Percentiles rank a stretch among this genome's conserved stretches.
Conservation (phyloP, 2,797 vertebrate species). For the Alfaro cultratus region DNA sequence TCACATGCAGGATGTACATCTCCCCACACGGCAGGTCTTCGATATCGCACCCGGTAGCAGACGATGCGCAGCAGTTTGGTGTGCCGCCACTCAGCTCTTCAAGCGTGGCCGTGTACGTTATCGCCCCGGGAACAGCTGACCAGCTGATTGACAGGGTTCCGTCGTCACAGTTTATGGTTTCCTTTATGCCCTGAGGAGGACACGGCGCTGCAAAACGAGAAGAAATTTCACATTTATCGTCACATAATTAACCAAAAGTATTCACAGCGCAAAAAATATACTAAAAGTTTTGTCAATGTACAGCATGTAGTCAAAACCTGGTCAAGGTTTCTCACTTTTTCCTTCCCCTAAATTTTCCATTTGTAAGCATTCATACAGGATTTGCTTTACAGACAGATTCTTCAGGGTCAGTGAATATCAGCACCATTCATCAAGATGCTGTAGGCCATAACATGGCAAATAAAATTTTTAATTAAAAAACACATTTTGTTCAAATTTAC, state of each 20-base stretch:
- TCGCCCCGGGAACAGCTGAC: conserved; percentile 65
- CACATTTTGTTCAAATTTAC: background rate
- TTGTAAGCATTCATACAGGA: background rate
- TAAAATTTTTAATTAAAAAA: background rate
- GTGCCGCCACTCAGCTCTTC: conserved; percentile 50
- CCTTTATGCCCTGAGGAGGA: conserved; percentile 62
- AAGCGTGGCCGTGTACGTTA: conserved; percentile 75
- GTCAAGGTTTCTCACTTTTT: background rate
- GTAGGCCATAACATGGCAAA: background rate
- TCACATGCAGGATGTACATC: conserved; percentile 72
- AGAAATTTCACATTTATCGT: background rate
- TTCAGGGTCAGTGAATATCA: background rate
- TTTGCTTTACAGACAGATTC: background rate
- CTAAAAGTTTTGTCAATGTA: background rate
- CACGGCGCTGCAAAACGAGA: conserved; percentile 74
- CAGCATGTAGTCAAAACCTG: background rate
- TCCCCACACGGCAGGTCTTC: conserved; percentile 77
- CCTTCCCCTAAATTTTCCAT: background rate
- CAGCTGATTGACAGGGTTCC: conserved; percentile 66
- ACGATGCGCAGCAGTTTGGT: conserved; percentile 69
- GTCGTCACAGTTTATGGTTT: conserved; percentile 52
- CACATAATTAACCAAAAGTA: background rate
- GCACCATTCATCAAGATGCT: background rate
- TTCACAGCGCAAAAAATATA: background rate
- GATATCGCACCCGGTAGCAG: conserved; percentile 67